Evolutionary conservation across 2,888 invertebrate genomes (phyloP).

Genomic region (Ceramica pisi): DNA sequence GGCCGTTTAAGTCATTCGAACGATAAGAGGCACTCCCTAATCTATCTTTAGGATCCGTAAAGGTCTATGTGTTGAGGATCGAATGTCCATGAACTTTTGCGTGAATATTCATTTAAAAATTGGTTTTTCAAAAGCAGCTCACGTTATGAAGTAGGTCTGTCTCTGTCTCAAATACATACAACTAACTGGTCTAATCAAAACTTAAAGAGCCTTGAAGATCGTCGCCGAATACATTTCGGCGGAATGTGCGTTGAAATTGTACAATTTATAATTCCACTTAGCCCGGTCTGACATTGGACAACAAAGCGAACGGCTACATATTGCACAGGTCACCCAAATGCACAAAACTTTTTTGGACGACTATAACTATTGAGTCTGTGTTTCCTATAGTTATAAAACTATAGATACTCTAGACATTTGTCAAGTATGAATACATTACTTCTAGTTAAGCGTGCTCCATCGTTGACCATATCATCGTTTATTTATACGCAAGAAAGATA

Average conservation of each 20-base stretch:
- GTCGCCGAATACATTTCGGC: background rate
- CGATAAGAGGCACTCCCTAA: conserved; percentile 17
- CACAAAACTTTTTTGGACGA: background rate
- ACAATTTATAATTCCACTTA: background rate
- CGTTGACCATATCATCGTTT: background rate
- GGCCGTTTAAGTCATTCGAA: background rate
- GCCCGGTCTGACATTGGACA: background rate
- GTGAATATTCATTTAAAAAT: background rate
- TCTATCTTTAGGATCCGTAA: conserved; percentile 4
- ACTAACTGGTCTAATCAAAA: background rate
- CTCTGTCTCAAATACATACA: background rate
- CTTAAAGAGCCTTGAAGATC: background rate
- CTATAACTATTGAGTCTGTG: background rate
- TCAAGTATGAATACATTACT: background rate
- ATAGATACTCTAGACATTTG: background rate
- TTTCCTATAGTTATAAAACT: background rate
- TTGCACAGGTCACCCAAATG: background rate
- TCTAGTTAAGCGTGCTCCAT: background rate
- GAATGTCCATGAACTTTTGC: conserved; percentile 13
- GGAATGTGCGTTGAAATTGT: background rate
- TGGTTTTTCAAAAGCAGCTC: background rate
- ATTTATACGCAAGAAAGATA: background rate
- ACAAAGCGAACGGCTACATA: no score
- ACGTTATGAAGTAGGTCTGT: background rate
- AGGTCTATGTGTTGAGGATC: background rate